Evolutionary conservation across 2,113 vertebrate species (phyloP), one percentile per base, ranked within the genome.

Genomic region (Psilopsiagon aymara): DNA sequence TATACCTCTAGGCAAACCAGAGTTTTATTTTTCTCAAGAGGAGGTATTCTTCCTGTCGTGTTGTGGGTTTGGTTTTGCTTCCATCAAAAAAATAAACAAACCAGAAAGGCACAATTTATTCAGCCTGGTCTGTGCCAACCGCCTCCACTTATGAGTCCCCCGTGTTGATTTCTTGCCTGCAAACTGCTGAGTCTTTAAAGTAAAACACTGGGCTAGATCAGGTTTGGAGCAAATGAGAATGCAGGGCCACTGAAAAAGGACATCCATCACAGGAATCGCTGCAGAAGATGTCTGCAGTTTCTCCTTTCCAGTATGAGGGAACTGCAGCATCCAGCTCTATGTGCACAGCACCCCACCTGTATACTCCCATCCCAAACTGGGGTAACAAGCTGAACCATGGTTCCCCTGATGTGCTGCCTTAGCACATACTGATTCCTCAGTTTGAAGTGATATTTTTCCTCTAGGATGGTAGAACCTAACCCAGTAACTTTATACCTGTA

Each of bases 321-420:
- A 21, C 46, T 31, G 68, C 69, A 35, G 17, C 68, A 35, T 24
- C 23, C 62, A 75, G 55, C 37, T 66, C 49, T 43, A 1, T 2
- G 0, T 12, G 17, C 31, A 29, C 9, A 0, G 39, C 57, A 17
- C n/a, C 59, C 49, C 71, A 24, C 1, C 11, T 2, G 1, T 33
- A 49, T 23, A 16, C 37, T 37, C 66, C 71, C 1, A 0, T 49
- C 41, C 68, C 74, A 82, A 33, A 62, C 25, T 10, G 33, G 43
- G 17, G 29, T 51, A 7, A 23, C 31, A 1, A 3, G 18, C 63
- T 41, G 21, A 67, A 74, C 39, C 46, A 27, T 0, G 0, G 9
- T 20, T 73, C 66, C 74, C 43, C 47, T 52, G 5, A 2, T 15
- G 6, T 25, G 6, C 47, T 37, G 7, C 24, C 43, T 59, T 55